Percentiles rank a stretch among this genome's conserved stretches.
phyloP scores from a whole-genome alignment of 2,888 invertebrate genomes.

The Xestia xanthographa region DNA sequence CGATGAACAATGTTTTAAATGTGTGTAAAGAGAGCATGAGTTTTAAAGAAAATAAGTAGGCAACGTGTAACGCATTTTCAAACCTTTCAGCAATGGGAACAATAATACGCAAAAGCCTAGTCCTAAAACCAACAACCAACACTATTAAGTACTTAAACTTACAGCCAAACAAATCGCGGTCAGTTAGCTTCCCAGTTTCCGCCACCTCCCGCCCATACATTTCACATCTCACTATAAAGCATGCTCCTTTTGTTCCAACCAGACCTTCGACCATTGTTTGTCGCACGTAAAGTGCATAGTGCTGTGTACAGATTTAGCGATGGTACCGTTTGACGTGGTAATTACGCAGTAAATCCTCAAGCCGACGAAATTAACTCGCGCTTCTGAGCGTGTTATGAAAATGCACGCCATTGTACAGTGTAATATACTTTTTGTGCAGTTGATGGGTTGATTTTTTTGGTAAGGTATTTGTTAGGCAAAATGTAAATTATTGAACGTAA shows the following conservation, averaged over 20 bases:
- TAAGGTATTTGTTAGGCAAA: background rate
- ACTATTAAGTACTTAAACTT: background rate
- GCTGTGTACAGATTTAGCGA: slow-evolving; percentile 72
- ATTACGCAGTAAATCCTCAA: slow-evolving; percentile 77
- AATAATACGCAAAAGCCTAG: background rate
- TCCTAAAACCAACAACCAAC: background rate
- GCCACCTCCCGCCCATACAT: slow-evolving; percentile 26
- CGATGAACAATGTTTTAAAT: background rate
- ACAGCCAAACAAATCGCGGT: slow-evolving; percentile 22
- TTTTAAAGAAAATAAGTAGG: no score
- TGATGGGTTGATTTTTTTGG: slow-evolving; percentile 26
- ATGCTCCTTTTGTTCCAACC: slow-evolving; percentile 45
- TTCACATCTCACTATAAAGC: slow-evolving; percentile 23
- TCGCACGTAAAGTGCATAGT: slow-evolving; percentile 55
- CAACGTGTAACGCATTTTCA: background rate
- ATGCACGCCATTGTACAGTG: slow-evolving; percentile 58
- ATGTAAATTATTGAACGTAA: background rate
- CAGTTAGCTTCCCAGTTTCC: slow-evolving; percentile 27
- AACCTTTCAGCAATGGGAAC: background rate
- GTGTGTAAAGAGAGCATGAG: no score
- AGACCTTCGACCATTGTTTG: slow-evolving; percentile 49
- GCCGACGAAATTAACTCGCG: slow-evolving; percentile 72
- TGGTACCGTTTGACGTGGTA: slow-evolving; percentile 75
- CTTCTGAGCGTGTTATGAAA: slow-evolving; percentile 61
- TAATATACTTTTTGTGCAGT: slow-evolving; percentile 30